Percentiles rank a stretch among this genome's conserved stretches.
Evolutionary conservation across 1,140 invertebrate species (phyloP).

Genomic region (Drosophila prosaltans): DNA sequence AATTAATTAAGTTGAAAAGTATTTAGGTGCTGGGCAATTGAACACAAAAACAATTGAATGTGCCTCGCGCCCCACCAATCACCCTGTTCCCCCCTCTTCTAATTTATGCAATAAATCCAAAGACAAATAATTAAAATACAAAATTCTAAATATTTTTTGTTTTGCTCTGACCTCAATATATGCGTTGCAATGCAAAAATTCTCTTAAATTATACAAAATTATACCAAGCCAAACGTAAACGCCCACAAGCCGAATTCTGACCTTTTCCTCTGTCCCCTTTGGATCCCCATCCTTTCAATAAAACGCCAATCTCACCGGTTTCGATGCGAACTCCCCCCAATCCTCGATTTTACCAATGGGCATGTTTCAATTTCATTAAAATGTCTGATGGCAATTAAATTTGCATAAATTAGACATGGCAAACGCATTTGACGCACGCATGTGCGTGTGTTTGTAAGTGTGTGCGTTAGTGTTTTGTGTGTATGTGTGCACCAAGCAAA

Average conservation of each 20-base stretch:
- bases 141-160: slow-evolving; percentile 8
- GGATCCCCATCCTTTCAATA: background rate
- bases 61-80: too few species aligned
- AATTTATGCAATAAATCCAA: slow-evolving; percentile 17
- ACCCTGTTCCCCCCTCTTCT: background rate
- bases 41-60: slow-evolving; percentile 9
- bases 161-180: slow-evolving; percentile 17
- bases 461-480: background rate
- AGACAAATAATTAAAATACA: slow-evolving; percentile 10
- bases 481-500: background rate
- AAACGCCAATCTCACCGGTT: slow-evolving; percentile 1
- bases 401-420: slow-evolving; percentile 70
- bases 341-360: slow-evolving; percentile 7
- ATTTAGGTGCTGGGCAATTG: slow-evolving; percentile 1
- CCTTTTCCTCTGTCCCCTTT: too few species aligned
- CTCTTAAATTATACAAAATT: slow-evolving; percentile 19
- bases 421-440: slow-evolving; percentile 42
- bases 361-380: slow-evolving; percentile 60
- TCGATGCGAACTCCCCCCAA: background rate
- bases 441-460: slow-evolving; percentile 1
- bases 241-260: slow-evolving; percentile 17
- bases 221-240: slow-evolving; percentile 4
- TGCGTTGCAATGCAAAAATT: slow-evolving; percentile 14
- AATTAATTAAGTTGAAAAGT: slow-evolving; percentile 15
- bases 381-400: slow-evolving; percentile 70